A percentile compares a stretch with the other conserved stretches of the same genome.
Conservation (phyloP, 2,888 invertebrate genomes). For the Agrotis ipsilon region DNA sequence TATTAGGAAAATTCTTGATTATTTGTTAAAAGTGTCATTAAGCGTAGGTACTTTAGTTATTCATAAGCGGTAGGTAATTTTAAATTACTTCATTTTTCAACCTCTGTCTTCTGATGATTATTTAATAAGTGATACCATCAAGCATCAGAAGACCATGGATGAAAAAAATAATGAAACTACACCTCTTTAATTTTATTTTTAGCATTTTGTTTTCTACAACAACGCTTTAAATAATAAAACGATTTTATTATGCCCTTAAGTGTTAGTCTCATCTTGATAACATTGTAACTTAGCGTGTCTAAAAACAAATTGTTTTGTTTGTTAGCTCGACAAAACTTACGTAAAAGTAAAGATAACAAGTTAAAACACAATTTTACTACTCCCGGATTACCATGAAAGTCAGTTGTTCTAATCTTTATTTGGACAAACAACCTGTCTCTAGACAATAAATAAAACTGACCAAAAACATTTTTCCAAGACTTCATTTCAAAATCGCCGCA, state of each 20-base stretch:
- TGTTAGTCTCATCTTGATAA: slow-evolving; percentile 21
- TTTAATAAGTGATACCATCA: too few relatives aligned
- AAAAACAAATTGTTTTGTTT: slow-evolving; percentile 48
- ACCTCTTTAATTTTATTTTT: neutral
- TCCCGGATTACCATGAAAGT: slow-evolving; percentile 34
- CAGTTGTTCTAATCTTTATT: slow-evolving; percentile 44
- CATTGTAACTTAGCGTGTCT: slow-evolving; percentile 49
- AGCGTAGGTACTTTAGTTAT: neutral
- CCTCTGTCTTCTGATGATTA: too few relatives aligned
- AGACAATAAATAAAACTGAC: slow-evolving; percentile 14
- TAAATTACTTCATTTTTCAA: too few relatives aligned
- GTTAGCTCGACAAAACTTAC: slow-evolving; percentile 21
- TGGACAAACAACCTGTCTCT: slow-evolving; percentile 16
- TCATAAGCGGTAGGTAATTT: too few relatives aligned
- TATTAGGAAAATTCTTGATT: too few relatives aligned
- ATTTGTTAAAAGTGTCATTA: neutral
- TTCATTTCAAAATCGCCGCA: slow-evolving; percentile 52
- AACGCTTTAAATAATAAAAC: slow-evolving; percentile 13
- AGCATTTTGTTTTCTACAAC: neutral
- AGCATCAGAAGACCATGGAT: too few relatives aligned
- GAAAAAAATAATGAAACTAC: too few relatives aligned
- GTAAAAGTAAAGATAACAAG: slow-evolving; percentile 53
- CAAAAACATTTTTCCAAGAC: slow-evolving; percentile 40
- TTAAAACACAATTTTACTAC: slow-evolving; percentile 24
- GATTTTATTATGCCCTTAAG: slow-evolving; percentile 12